phyloP scores from a whole-genome alignment of 2,113 vertebrate genomes.

The Lepisosteus osseus region DNA sequence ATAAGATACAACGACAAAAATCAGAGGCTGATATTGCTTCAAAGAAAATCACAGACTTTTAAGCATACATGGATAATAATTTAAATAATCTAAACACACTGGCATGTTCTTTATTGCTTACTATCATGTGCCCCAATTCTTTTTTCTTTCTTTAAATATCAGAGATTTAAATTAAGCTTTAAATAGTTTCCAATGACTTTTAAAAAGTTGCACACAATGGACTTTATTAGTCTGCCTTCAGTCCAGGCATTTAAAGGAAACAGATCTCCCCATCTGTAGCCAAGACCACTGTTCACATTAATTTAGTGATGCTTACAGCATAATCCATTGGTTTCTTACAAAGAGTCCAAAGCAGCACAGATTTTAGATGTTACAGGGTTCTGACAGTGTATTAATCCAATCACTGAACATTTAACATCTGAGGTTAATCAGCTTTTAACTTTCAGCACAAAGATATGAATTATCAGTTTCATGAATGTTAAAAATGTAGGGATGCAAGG shows the following conservation, averaged over 20 bases:
- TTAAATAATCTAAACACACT: slow-evolving; percentile 7
- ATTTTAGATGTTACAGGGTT: slow-evolving; percentile 57
- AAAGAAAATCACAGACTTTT: too few species aligned
- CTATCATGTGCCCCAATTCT: slow-evolving; percentile 37
- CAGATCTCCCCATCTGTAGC: slow-evolving; percentile 58
- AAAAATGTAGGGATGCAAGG: too few species aligned
- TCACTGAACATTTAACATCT: slow-evolving; percentile 56
- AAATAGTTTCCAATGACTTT: neutral
- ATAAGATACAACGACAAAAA: too few species aligned
- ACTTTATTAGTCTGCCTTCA: slow-evolving; percentile 33
- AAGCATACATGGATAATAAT: slow-evolving; percentile 50
- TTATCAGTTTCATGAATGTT: slow-evolving; percentile 27
- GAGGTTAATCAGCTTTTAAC: slow-evolving; percentile 69
- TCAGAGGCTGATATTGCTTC: too few species aligned
- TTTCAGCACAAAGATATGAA: slow-evolving; percentile 53
- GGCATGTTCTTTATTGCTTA: slow-evolving; percentile 46
- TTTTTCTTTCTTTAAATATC: slow-evolving; percentile 35
- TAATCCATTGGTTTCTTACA: slow-evolving; percentile 66
- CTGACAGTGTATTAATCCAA: slow-evolving; percentile 45
- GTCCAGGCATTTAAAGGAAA: slow-evolving; percentile 38
- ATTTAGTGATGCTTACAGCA: slow-evolving; percentile 49
- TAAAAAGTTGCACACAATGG: neutral
- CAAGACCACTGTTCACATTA: slow-evolving; percentile 54
- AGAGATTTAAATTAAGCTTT: neutral
- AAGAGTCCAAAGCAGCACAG: slow-evolving; percentile 55